A percentile compares a stretch with the other conserved stretches of the same genome.
These are phyloP conservation scores for Cydia strobilella DNA, from an alignment of 1,140 invertebrate species.

Conservation along the genomic window DNA sequence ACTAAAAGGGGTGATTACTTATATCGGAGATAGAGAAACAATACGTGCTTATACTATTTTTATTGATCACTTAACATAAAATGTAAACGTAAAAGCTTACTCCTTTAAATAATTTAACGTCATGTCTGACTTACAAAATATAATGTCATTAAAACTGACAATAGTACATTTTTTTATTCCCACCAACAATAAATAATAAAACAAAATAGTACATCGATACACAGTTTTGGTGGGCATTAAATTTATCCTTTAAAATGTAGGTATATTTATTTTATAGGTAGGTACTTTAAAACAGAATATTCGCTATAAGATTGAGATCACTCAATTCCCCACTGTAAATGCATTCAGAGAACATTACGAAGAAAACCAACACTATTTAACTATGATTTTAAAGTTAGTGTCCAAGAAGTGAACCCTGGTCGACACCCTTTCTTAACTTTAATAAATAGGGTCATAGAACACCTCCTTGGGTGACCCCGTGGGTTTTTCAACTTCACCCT, in stretches of 20 bases:
- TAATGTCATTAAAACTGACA: slow-evolving; percentile 28
- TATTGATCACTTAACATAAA: slow-evolving; percentile 11
- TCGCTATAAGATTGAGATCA: too few species aligned
- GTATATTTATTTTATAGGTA: too few species aligned
- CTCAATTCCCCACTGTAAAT: not conserved
- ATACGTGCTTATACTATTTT: slow-evolving; percentile 17
- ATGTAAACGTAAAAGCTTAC: not conserved
- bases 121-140: slow-evolving; percentile 9
- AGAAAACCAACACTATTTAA: too few species aligned
- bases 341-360: not conserved
- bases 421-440: not conserved
- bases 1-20: not conserved
- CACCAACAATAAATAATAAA: not conserved
- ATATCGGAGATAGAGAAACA: not conserved
- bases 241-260: not conserved
- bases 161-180: not conserved
- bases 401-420: not conserved
- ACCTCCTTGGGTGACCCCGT: not conserved
- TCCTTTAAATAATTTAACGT: slow-evolving; percentile 6
- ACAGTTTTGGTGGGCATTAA: not conserved
- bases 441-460: not conserved
- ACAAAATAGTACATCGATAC: not conserved
- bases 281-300: too few species aligned
- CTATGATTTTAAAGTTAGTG: not conserved
- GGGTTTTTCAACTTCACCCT: not conserved